Conservation (phyloP, 2,888 invertebrate species). For the Apodemia hepburni region DNA sequence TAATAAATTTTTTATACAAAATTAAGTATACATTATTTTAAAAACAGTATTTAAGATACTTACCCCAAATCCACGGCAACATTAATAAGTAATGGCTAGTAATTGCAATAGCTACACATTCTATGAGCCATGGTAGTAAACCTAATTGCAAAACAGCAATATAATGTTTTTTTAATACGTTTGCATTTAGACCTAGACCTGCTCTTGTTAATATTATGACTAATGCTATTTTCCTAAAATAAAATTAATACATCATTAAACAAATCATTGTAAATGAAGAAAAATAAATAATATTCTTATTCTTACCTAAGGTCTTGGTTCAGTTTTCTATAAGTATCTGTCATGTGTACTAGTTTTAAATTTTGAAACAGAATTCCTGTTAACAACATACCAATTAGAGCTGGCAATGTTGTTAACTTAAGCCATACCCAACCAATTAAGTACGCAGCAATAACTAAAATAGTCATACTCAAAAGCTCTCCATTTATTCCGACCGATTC, state of each 20-base stretch:
- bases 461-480: slow-evolving; percentile 83
- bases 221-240: slow-evolving; percentile 86
- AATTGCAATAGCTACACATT: slow-evolving; percentile 82
- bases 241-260: not conserved
- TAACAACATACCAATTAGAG: slow-evolving; percentile 87
- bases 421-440: slow-evolving; percentile 85
- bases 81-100: slow-evolving; percentile 83
- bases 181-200: slow-evolving; percentile 90
- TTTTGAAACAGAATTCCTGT: slow-evolving; percentile 86
- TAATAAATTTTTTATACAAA: not conserved
- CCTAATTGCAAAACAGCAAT: slow-evolving; percentile 87
- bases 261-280: not conserved
- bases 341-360: slow-evolving; percentile 80
- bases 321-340: slow-evolving; percentile 81
- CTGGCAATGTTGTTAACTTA: slow-evolving; percentile 85
- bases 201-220: slow-evolving; percentile 92
- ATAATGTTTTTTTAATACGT: slow-evolving; percentile 85
- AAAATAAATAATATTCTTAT: slow-evolving; percentile 31
- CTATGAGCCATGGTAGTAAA: slow-evolving; percentile 87
- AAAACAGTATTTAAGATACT: slow-evolving; percentile 23
- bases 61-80: slow-evolving; percentile 89
- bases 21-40: not conserved
- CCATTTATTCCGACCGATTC: slow-evolving; percentile 82
- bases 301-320: slow-evolving; percentile 82
- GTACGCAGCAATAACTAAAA: slow-evolving; percentile 84